phyloP scores from a whole-genome alignment of 2,113 vertebrate species.

The Crotalus horridus region DNA sequence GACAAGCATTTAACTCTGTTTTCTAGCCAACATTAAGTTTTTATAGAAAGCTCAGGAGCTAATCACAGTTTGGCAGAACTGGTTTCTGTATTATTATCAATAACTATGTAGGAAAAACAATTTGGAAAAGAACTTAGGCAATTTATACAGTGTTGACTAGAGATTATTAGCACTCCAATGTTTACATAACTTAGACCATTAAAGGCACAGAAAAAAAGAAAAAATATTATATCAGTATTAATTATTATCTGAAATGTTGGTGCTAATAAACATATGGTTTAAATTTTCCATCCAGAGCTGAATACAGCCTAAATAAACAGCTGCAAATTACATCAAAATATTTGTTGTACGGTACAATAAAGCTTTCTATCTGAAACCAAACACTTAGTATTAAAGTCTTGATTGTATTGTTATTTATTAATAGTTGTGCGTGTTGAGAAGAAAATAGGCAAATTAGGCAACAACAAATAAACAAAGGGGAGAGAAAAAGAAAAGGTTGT shows the following conservation, averaged over 20 bases:
- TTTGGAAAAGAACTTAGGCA: conserved; percentile 49
- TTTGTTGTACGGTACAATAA: neutral
- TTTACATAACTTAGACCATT: neutral
- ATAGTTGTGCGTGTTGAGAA: no score
- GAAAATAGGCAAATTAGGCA: no score
- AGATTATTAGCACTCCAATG: neutral
- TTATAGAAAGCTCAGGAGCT: conserved; percentile 62
- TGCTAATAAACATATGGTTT: neutral
- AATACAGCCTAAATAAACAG: neutral
- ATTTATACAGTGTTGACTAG: neutral
- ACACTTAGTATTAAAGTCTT: neutral
- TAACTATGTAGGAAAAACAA: conserved; percentile 12
- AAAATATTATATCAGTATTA: neutral
- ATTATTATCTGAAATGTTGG: neutral
- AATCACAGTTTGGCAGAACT: conserved; percentile 57
- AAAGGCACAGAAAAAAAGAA: neutral
- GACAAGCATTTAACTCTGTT: conserved; percentile 68
- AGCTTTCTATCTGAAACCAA: neutral
- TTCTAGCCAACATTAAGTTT: conserved; percentile 59
- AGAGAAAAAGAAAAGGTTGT: no score
- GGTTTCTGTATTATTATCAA: conserved; percentile 50
- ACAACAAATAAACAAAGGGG: no score
- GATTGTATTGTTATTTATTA: neutral
- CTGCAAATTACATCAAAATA: neutral
- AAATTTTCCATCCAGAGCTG: neutral